Evolutionary conservation across 2,797 vertebrate species (phyloP), one percentile per base, ranked within the genome.

Genomic region (Cossypha dichroa): DNA sequence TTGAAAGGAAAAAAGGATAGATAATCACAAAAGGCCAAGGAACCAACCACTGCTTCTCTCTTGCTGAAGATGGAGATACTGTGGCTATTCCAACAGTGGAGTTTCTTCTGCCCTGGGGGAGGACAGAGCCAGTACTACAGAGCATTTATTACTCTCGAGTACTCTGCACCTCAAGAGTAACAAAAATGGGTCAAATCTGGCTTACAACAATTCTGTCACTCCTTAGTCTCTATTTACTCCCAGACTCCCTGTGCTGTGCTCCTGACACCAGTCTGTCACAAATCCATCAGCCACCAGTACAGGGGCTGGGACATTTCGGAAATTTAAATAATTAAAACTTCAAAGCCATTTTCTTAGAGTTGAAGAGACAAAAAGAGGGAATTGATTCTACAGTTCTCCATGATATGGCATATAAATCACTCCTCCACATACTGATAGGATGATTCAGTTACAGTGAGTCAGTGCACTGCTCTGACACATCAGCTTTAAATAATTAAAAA

Each of bases 371-470:
- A 75, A 68, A 67, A 72, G 58, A 62, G 8, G 38, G 76, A 55
- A 93, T 58, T 81, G 85, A 93, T 83, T 83, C 60, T 36, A 8
- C 66, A 64, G 75, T 60, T 74, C 88, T 76, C 43, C 9, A 3
- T 45, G 41, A 43, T 46, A 31, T 16, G 49, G 80, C 86, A 70
- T 33, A 63, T 22, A 93, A 79, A 93, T 90, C 86, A 88, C 89
- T 93, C 92, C 78, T 93, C 84, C 92, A 77, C 62, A 67, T 0
- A 19, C 75, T 60, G 83, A 74, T 63, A 56, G 80, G 92, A 87
- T 97, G 95, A 97, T 93, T 96, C 96, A 97, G 81, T 49, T 41
- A 43, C 72, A 86, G 51, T 91, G 89, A 96, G 87, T 95, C 89
- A 96, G 72, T 1, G 7, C 41, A 60, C 58, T 43, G 49, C 93